Conservation (phyloP, 2,888 invertebrate species). For the Craniophora ligustri region DNA sequence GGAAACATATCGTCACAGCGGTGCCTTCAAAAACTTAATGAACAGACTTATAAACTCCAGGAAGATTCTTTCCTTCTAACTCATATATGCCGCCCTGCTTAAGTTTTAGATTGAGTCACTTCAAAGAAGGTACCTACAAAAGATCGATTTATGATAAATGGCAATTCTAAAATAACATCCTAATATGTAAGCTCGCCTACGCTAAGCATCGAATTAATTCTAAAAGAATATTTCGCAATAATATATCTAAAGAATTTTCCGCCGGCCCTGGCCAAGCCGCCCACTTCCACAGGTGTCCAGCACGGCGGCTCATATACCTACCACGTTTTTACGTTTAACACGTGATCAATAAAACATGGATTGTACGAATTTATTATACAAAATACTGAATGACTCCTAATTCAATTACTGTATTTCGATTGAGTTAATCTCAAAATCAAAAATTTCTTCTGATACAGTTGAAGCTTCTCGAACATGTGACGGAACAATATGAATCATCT, state of each 20-base stretch:
- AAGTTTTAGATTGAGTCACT: conserved; percentile 10
- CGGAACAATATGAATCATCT: conserved; percentile 65
- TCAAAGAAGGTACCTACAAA: conserved; percentile 27
- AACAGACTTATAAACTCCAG: background rate
- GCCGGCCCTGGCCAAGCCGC: conserved; percentile 73
- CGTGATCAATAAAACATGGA: conserved; percentile 69
- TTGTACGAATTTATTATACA: too few relatives aligned
- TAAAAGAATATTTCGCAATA: conserved; percentile 63
- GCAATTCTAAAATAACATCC: conserved; percentile 24
- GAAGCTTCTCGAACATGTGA: conserved; percentile 58
- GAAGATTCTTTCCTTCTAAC: background rate
- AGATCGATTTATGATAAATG: conserved; percentile 14
- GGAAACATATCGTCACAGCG: conserved; percentile 69
- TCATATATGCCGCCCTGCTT: conserved; percentile 12
- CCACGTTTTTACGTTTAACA: conserved; percentile 63
- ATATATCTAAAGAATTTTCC: conserved; percentile 64
- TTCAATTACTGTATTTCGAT: conserved; percentile 25
- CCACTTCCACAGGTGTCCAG: conserved; percentile 82
- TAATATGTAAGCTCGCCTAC: conserved; percentile 46
- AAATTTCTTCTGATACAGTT: conserved; percentile 43
- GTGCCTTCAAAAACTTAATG: conserved; percentile 33
- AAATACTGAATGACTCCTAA: conserved; percentile 29
- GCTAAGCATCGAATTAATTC: conserved; percentile 41
- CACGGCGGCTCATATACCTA: conserved; percentile 67
- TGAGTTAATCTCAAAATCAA: conserved; percentile 14